Evolutionary conservation across 1,140 invertebrate species (phyloP).

Genomic region (Solenopsis fugax): DNA sequence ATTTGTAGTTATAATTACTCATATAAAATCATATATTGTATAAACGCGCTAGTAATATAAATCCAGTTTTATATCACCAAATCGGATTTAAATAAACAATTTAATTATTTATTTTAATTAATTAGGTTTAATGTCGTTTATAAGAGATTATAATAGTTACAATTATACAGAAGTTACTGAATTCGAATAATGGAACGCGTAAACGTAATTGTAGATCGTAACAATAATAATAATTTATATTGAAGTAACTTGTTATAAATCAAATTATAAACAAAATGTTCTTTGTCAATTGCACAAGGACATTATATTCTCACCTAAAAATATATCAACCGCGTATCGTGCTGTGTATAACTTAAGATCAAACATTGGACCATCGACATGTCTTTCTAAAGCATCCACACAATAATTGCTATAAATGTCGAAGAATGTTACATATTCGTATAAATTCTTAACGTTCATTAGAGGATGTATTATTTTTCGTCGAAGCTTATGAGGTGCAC

Average conservation of each 20-base stretch:
- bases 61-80: too few relatives aligned
- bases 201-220: too few relatives aligned
- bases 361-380: not conserved
- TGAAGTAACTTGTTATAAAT: not conserved
- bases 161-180: too few relatives aligned
- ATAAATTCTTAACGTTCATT: constrained; percentile 1
- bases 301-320: constrained; percentile 26
- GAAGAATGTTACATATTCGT: constrained; percentile 12
- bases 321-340: not conserved
- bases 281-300: not conserved
- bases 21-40: too few relatives aligned
- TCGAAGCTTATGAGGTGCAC: not conserved
- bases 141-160: too few relatives aligned
- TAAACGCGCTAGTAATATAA: too few relatives aligned
- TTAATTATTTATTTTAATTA: too few relatives aligned
- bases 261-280: not conserved
- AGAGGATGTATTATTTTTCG: constrained; percentile 13
- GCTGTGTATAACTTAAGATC: not conserved
- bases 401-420: constrained; percentile 9
- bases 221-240: not conserved
- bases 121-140: too few relatives aligned
- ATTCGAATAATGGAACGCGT: too few relatives aligned
- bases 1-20: too few relatives aligned
- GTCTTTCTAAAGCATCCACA: not conserved
- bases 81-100: too few relatives aligned